Percentiles rank a stretch among this genome's conserved stretches.
phyloP scores from a whole-genome alignment of 2,113 vertebrate species.

The Noctilio leporinus region DNA sequence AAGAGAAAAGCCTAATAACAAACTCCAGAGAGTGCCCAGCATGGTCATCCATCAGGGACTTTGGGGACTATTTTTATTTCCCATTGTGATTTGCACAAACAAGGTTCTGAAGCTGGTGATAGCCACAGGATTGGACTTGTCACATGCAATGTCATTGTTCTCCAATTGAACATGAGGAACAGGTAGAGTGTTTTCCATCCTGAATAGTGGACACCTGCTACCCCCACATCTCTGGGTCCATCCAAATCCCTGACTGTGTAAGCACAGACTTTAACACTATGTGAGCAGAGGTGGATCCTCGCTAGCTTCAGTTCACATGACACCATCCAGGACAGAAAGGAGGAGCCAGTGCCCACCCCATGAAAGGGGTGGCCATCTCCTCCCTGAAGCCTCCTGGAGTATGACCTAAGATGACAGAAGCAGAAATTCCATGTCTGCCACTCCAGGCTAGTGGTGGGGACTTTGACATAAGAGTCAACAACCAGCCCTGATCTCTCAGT shows the following conservation, averaged over 20 bases:
- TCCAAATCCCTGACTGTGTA: background rate
- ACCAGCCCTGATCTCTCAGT: background rate
- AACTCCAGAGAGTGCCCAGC: background rate
- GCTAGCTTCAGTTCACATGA: rapidly evolving
- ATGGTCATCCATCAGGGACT: background rate
- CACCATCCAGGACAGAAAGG: background rate
- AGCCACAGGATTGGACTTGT: background rate
- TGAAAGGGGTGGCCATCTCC: background rate
- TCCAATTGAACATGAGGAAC: too few relatives aligned
- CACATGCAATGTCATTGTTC: background rate
- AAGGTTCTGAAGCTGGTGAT: background rate
- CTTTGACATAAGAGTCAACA: background rate
- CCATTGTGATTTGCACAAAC: background rate
- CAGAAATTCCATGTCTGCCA: background rate
- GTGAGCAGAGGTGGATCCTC: background rate
- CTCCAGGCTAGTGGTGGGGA: background rate
- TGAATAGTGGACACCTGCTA: rapidly evolving
- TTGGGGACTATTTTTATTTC: background rate
- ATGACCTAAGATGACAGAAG: background rate
- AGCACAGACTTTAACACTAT: background rate
- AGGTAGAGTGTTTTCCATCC: background rate
- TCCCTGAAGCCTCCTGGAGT: background rate
- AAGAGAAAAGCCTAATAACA: background rate
- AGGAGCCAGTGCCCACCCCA: rapidly evolving
- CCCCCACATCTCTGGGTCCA: rapidly evolving